These are phyloP conservation scores for Pentamera pediparva DNA, from an alignment of 53 echinoderm and acorn worm genomes.

Conservation along the genomic window DNA sequence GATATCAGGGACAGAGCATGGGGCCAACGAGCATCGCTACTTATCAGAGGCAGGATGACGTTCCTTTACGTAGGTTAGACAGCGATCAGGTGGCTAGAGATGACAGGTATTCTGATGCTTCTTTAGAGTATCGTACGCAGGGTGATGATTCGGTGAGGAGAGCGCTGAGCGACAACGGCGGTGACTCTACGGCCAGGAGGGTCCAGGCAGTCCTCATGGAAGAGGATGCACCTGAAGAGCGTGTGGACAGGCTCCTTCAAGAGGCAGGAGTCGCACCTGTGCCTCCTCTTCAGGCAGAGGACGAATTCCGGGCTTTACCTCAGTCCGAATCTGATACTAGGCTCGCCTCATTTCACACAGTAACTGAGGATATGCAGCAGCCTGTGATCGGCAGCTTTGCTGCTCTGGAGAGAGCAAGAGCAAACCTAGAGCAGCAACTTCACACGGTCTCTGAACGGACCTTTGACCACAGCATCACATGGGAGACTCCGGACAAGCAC, in stretches of 20 bases:
- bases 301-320: neutral
- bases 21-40: too few species aligned
- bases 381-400: conserved; percentile 31
- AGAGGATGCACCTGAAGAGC: conserved; percentile 53
- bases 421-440: conserved; percentile 70
- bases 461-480: conserved; percentile 79
- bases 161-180: too few species aligned
- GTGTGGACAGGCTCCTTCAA: conserved; percentile 60
- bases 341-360: neutral
- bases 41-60: neutral
- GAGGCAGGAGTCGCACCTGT: conserved; percentile 43
- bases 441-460: conserved; percentile 71
- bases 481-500: conserved; percentile 25
- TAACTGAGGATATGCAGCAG: too few species aligned
- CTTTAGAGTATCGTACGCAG: too few species aligned
- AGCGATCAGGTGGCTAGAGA: too few species aligned
- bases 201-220: conserved; percentile 80
- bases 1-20: too few species aligned
- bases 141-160: too few species aligned
- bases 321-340: neutral
- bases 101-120: too few species aligned
- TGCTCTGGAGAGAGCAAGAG: conserved; percentile 72
- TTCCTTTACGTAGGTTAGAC: neutral
- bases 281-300: neutral
- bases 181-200: conserved; percentile 65